Evolutionary conservation across 2,797 vertebrate species (phyloP).

Genomic region (Gymnoscopelus braueri): DNA sequence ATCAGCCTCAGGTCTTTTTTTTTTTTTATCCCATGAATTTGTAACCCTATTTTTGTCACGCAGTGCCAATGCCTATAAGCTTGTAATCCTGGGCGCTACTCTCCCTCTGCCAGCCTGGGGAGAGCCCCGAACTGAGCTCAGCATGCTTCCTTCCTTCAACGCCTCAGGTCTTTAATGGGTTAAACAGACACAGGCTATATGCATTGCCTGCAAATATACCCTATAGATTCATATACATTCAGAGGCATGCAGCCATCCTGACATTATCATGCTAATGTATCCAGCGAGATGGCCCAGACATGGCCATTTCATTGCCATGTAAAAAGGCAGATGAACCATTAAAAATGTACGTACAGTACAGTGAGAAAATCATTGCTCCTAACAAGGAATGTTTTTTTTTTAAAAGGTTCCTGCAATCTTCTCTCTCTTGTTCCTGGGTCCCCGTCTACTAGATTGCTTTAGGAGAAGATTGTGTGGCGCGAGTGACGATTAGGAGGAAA

Average conservation of each 20-base stretch:
- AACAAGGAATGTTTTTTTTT: constrained; percentile 19
- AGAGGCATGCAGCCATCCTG: constrained; percentile 11
- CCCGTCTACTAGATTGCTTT: constrained; percentile 51
- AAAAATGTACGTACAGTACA: constrained; percentile 3
- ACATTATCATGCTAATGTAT: constrained; percentile 46
- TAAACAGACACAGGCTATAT: constrained; percentile 11
- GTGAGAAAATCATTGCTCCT: constrained; percentile 41
- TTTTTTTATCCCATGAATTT: no score
- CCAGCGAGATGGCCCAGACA: constrained; percentile 33
- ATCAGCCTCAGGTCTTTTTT: no score
- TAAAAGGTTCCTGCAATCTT: constrained; percentile 50
- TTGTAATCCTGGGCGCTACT: no score
- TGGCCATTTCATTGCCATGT: constrained; percentile 33
- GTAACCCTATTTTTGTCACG: no score
- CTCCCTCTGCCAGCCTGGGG: no score
- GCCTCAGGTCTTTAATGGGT: no score
- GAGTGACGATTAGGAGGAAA: constrained; percentile 36
- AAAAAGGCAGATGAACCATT: constrained; percentile 17
- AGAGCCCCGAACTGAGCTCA: no score
- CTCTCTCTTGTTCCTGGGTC: constrained; percentile 33
- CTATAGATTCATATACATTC: constrained; percentile 34
- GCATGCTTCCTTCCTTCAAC: no score
- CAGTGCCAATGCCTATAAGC: no score
- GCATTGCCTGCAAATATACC: constrained; percentile 8
- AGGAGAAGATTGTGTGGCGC: constrained; percentile 42